A percentile compares a stretch with the other conserved stretches of the same genome.
Evolutionary conservation across 2,888 invertebrate species (phyloP).

Genomic region (Ennomos erosarius): DNA sequence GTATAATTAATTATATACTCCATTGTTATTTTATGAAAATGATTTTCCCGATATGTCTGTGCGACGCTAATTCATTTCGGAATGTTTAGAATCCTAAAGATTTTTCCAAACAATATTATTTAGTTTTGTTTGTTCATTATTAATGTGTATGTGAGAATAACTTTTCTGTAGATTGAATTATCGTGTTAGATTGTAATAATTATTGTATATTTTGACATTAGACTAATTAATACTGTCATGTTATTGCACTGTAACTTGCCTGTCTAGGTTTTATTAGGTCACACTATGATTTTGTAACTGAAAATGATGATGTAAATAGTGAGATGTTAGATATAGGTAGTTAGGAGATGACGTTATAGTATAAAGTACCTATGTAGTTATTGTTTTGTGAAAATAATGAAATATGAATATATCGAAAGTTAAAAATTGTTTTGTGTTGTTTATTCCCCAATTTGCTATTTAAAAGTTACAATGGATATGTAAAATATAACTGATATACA

Average conservation of each 20-base stretch:
- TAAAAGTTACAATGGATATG: background rate
- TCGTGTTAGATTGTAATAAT: conserved; percentile 43
- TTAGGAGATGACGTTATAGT: conserved; percentile 68
- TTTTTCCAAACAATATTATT: background rate
- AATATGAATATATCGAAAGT: conserved; percentile 82
- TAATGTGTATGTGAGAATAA: conserved; percentile 1
- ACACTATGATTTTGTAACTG: conserved; percentile 30
- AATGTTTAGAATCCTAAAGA: too few species aligned
- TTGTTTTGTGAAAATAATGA: conserved; percentile 82
- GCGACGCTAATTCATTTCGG: background rate
- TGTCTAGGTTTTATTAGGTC: conserved; percentile 9
- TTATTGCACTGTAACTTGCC: conserved; percentile 20
- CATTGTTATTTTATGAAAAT: too few species aligned
- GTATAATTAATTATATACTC: too few species aligned
- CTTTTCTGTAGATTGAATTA: conserved; percentile 50
- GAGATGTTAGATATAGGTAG: conserved; percentile 62
- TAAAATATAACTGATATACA: too few species aligned
- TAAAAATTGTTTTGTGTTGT: conserved; percentile 59
- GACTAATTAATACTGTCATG: conserved; percentile 35
- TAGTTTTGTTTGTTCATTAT: conserved; percentile 1
- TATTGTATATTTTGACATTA: conserved; percentile 69
- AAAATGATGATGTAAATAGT: conserved; percentile 71
- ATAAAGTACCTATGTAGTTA: conserved; percentile 44
- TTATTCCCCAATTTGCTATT: conserved; percentile 29
- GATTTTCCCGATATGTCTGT: background rate